Percentiles rank a stretch among this genome's conserved stretches.
phyloP scores from a whole-genome alignment of 37 sponge, comb jelly and placozoan species.

The Ianthella basta region DNA sequence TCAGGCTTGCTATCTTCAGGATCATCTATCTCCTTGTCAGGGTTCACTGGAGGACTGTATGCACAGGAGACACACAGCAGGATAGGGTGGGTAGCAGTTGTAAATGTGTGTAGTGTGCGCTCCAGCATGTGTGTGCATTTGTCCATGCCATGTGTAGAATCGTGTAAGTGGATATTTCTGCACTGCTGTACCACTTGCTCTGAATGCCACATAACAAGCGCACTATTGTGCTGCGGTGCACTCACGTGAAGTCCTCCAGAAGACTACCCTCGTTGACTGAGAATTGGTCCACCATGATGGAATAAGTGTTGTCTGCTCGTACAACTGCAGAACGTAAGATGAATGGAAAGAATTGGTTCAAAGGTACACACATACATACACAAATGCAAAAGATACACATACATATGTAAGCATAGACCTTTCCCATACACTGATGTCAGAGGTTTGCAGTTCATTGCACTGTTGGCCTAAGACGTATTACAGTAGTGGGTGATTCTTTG shows the following conservation, averaged over 20 bases:
- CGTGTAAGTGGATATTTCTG: background rate
- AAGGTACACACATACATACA: too few species aligned
- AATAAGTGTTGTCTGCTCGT: slow-evolving; percentile 65
- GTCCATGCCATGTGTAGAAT: background rate
- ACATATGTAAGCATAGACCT: background rate
- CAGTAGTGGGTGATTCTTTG: too few species aligned
- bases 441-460: too few species aligned
- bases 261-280: slow-evolving; percentile 74
- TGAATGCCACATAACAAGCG: too few species aligned
- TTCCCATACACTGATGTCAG: too few species aligned
- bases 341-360: background rate
- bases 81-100: background rate
- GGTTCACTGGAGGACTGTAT: slow-evolving; percentile 79
- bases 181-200: background rate
- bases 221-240: background rate
- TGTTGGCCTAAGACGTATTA: too few species aligned
- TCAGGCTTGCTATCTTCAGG: slow-evolving; percentile 91
- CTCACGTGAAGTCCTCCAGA: slow-evolving; percentile 77
- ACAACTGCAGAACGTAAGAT: slow-evolving; percentile 52
- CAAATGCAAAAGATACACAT: background rate
- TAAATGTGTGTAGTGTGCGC: background rate
- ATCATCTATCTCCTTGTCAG: slow-evolving; percentile 94
- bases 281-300: slow-evolving; percentile 72
- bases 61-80: background rate
- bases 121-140: too few species aligned